Base-by-base conservation (phyloP, 2,888 invertebrate species). In the Dione juno region DNA sequence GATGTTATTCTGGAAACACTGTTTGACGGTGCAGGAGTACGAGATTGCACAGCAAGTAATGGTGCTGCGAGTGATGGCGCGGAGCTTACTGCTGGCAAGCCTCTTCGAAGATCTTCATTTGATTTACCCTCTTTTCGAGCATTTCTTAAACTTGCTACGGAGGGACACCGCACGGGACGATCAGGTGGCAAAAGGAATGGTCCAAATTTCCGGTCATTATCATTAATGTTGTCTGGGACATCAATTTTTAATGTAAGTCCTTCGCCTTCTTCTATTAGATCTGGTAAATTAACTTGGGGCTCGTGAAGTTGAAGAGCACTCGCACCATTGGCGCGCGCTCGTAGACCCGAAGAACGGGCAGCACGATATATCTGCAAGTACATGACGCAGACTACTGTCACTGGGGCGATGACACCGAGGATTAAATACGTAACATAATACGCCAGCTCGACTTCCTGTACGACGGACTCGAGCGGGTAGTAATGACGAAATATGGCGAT, bases 281-380 rank as follows among this genome's bases (percentile, higher is more conserved):
- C 89, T 76, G 93, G 87, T 76, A 92, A 77, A 80, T 90, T 85
- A 67, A 88, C 80, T 71, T 86, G 83, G 71, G 91, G 86, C 81
- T 94, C 87, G 79, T 93, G 85, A 79, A 94, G 84, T 90, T 94
- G 88, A 82, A 94, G 67, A 78, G 94, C 93, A 76, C 93, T 92
- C 66, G 92, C 88, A 50, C 92, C 92, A 71, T 92, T 88, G 66
- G 92, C 92, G 73, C 92, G 83, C 71, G 92, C 92, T 67, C 92
- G 77, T 3, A 92, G 80, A 5, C 92, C 96, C 72, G 96, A 97
- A 71, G 95, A 94, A 76, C 95, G 95, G 9, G 97, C 97, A 10
- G 97, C 97, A 14, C 95, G 94, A 84, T 96, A 97, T 74, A 96
- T 96, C 74, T 95, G 94, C 35, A 95, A 93, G 84, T 97, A 97